phyloP scores from a whole-genome alignment of 2,797 vertebrate genomes.

The Avahi laniger region DNA sequence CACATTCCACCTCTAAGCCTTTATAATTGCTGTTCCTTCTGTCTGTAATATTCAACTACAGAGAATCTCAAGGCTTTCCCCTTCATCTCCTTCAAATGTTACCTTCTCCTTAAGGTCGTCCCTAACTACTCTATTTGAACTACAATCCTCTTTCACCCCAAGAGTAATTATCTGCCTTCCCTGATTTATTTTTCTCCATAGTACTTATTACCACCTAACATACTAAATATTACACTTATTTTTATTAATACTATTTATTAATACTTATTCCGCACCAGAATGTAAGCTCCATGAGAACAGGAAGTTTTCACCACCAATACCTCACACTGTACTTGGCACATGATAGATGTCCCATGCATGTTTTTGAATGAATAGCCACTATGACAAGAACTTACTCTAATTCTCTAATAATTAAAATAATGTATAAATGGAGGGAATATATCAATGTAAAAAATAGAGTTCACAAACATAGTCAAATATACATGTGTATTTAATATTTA shows the following conservation, averaged over 20 bases:
- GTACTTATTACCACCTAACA: background rate
- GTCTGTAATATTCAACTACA: background rate
- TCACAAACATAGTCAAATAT: background rate
- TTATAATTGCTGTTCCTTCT: background rate
- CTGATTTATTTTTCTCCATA: background rate
- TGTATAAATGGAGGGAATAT: background rate
- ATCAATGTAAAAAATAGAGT: background rate
- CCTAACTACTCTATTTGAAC: background rate
- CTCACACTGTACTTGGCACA: background rate
- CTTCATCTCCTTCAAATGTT: background rate
- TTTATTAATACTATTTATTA: background rate
- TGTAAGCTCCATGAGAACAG: background rate
- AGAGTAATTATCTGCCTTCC: background rate
- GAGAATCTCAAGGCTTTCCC: background rate
- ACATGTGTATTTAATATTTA: background rate
- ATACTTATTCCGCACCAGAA: background rate
- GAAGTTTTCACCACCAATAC: background rate
- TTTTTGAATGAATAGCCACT: background rate
- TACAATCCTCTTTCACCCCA: background rate
- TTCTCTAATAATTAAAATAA: background rate
- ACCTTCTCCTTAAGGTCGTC: background rate
- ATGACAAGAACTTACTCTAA: background rate
- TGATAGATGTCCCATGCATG: background rate
- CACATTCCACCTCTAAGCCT: background rate
- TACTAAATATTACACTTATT: background rate